These are phyloP conservation scores for Aldabrachelys gigantea DNA, from an alignment of 2,113 vertebrate genomes.

Conservation along the genomic window DNA sequence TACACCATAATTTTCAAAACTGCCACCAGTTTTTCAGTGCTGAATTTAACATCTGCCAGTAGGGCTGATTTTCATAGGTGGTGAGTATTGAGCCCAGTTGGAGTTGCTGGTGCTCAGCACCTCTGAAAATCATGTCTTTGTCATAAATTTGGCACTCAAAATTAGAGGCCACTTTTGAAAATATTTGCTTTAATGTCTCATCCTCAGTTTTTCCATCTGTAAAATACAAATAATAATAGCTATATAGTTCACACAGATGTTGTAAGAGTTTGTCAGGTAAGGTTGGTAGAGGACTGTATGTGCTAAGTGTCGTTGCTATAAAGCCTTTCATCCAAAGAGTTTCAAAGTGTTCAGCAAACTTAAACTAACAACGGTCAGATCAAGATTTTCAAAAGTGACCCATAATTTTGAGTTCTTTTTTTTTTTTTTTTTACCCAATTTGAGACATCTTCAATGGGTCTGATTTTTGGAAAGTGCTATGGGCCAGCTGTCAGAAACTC, in stretches of 20 bases:
- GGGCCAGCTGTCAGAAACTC: background rate
- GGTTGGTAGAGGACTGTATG: background rate
- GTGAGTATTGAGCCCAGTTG: background rate
- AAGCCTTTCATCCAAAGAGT: background rate
- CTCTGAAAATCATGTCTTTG: background rate
- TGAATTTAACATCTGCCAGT: background rate
- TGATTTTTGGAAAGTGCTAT: background rate
- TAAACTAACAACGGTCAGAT: background rate
- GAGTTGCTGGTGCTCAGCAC: background rate
- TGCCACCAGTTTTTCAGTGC: background rate
- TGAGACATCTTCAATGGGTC: background rate
- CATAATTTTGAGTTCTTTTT: background rate
- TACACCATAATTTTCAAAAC: background rate
- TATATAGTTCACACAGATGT: background rate
- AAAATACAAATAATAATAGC: background rate
- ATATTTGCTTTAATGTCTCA: background rate
- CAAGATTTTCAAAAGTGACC: background rate
- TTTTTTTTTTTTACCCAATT: background rate
- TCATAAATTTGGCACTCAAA: background rate
- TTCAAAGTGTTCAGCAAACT: background rate
- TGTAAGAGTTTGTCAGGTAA: background rate
- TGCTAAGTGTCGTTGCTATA: fast-evolving
- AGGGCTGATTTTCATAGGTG: background rate
- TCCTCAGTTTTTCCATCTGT: background rate
- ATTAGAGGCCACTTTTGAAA: background rate